Percentiles rank a stretch among this genome's conserved stretches.
phyloP scores from a whole-genome alignment of 1,140 invertebrate species.

The Penaeus japonicus region DNA sequence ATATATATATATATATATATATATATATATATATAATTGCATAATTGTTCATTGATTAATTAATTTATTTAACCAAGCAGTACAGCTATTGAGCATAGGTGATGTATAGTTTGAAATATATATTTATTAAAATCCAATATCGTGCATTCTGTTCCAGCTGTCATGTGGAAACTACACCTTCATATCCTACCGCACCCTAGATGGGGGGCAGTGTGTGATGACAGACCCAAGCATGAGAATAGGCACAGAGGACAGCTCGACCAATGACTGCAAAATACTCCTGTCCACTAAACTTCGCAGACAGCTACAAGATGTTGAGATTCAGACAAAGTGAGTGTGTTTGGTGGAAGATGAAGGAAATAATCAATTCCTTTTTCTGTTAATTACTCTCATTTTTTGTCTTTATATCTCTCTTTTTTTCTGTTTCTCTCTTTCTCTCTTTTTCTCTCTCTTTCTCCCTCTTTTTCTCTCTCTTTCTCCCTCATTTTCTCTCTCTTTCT shows the following conservation, averaged over 20 bases:
- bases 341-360: neutral
- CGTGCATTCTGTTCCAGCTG: slow-evolving; percentile 71
- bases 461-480: no score
- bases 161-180: slow-evolving; percentile 88
- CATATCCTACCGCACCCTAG: slow-evolving; percentile 83
- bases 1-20: no score
- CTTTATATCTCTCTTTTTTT: no score
- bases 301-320: slow-evolving; percentile 90
- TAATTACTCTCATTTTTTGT: no score
- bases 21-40: no score
- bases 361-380: neutral
- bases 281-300: slow-evolving; percentile 79
- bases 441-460: no score
- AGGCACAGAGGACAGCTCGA: slow-evolving; percentile 66
- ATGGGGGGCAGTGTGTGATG: slow-evolving; percentile 64
- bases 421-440: no score
- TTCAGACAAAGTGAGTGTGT: slow-evolving; percentile 82
- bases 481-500: no score
- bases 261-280: slow-evolving; percentile 68
- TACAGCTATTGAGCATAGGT: no score
- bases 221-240: slow-evolving; percentile 59
- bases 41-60: no score
- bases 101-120: neutral
- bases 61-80: no score
- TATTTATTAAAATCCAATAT: neutral